Evolutionary conservation across 2,888 invertebrate genomes (phyloP).

Genomic region (Lottia scabra): DNA sequence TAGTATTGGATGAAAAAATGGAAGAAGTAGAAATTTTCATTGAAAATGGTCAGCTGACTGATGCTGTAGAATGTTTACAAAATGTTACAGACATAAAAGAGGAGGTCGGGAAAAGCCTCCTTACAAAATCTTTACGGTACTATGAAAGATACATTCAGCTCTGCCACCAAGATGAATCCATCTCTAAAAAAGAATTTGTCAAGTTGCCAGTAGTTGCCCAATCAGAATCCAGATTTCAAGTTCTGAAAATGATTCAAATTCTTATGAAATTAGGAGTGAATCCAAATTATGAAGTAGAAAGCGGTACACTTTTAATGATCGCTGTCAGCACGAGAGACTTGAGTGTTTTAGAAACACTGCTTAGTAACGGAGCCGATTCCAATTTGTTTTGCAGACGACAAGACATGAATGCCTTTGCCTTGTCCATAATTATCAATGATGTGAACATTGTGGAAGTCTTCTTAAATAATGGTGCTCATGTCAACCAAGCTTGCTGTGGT

Average conservation of each 20-base stretch:
- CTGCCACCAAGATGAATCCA: background rate
- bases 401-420: slow-evolving; percentile 40
- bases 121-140: background rate
- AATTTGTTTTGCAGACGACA: slow-evolving; percentile 28
- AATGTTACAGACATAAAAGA: background rate
- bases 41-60: background rate
- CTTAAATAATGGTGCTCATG: slow-evolving; percentile 35
- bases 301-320: slow-evolving; percentile 37
- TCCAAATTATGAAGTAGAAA: slow-evolving; percentile 20
- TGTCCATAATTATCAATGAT: slow-evolving; percentile 44
- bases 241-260: slow-evolving; percentile 23
- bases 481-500: slow-evolving; percentile 40
- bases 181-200: background rate
- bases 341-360: slow-evolving; percentile 29
- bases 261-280: slow-evolving; percentile 31
- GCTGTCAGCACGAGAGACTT: slow-evolving; percentile 41
- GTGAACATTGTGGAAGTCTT: slow-evolving; percentile 37
- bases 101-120: background rate
- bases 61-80: background rate
- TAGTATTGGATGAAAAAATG: too few relatives aligned
- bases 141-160: background rate
- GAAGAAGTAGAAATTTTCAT: background rate
- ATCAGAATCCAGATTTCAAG: slow-evolving; percentile 16
- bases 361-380: slow-evolving; percentile 43
- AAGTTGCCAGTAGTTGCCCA: slow-evolving; percentile 7